Evolutionary conservation across 1,140 invertebrate species (phyloP), one percentile per base, ranked within the genome.

Genomic region (Nixonia krombeini): DNA sequence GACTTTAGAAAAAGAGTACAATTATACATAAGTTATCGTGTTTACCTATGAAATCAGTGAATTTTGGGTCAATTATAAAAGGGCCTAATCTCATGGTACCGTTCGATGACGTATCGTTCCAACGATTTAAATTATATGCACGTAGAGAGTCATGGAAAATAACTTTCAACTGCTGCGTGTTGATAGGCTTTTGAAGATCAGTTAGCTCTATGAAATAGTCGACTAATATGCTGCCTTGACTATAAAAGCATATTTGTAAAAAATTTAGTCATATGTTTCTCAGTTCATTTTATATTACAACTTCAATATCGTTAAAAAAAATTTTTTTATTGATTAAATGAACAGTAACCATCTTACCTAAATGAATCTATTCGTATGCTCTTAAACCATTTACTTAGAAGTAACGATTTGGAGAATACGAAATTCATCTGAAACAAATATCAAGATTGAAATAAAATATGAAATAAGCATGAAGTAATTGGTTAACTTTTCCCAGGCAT

Each of bases 321-420:
- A n/a, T n/a, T n/a, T n/a, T n/a, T n/a, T n/a, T n/a, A n/a, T n/a
- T n/a, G n/a, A n/a, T n/a, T n/a, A n/a, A n/a, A n/a, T n/a, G n/a
- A 38, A 10, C 26, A 47, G n/a, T 15, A 47, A 16, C 9, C 29
- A 1, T 29, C 40, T 73, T 86, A 90, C 88, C 87, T 94, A 81
- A 96, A 96, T 38, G 91, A 91, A 79, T 96, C 94, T 49, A 96
- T 95, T 47, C 92, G 89, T 44, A 96, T 90, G 66, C 91, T 91
- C 72, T 92, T 93, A 80, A 93, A 95, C 92, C 92, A 95, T 69
- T 91, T 91, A 40, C 87, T 91, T 0, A 96, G 82, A 35, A 89
- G 81, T 15, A 90, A 87, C 0, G 92, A 93, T 71, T 89, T 91
- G 9, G 89, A 90, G 73, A 94, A 96, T 10, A 94, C 90, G 31